A percentile compares a stretch with the other conserved stretches of the same genome.
These are phyloP conservation scores for Drosophila siamana DNA, from an alignment of 2,888 invertebrate species.

Conservation along the genomic window DNA sequence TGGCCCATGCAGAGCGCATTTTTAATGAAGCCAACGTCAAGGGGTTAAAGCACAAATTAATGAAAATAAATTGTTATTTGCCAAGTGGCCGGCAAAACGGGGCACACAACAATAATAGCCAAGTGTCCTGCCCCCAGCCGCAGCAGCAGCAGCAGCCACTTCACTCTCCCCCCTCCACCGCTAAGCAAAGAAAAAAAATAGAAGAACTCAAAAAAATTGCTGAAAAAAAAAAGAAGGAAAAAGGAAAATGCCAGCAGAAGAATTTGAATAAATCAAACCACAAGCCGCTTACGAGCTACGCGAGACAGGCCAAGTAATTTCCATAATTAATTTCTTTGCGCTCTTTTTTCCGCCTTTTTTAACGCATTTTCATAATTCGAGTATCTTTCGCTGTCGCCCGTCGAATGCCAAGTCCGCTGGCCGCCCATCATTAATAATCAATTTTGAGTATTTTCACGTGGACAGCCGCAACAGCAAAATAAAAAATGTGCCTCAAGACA, in stretches of 20 bases:
- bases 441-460: conserved; percentile 49
- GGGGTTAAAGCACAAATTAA: conserved; percentile 83
- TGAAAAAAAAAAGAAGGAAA: too few relatives aligned
- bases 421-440: conserved; percentile 75
- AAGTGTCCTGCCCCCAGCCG: conserved; percentile 53
- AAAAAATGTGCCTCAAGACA: not conserved
- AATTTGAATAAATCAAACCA: conserved; percentile 76
- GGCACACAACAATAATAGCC: conserved; percentile 42
- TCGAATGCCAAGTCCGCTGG: conserved; percentile 12
- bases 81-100: conserved; percentile 40
- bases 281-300: conserved; percentile 66
- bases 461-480: not conserved
- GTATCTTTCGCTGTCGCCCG: conserved; percentile 28
- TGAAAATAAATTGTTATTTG: conserved; percentile 83
- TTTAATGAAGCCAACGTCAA: conserved; percentile 71
- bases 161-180: too few relatives aligned
- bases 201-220: too few relatives aligned
- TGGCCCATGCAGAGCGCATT: conserved; percentile 70
- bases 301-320: conserved; percentile 75
- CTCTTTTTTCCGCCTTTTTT: conserved; percentile 70
- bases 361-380: conserved; percentile 67
- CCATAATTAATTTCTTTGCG: conserved; percentile 83
- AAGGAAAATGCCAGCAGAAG: conserved; percentile 35
- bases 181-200: conserved; percentile 14
- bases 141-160: too few relatives aligned